Conservation (phyloP, 2,797 vertebrate species). For the Gadopsis bispinosus region DNA sequence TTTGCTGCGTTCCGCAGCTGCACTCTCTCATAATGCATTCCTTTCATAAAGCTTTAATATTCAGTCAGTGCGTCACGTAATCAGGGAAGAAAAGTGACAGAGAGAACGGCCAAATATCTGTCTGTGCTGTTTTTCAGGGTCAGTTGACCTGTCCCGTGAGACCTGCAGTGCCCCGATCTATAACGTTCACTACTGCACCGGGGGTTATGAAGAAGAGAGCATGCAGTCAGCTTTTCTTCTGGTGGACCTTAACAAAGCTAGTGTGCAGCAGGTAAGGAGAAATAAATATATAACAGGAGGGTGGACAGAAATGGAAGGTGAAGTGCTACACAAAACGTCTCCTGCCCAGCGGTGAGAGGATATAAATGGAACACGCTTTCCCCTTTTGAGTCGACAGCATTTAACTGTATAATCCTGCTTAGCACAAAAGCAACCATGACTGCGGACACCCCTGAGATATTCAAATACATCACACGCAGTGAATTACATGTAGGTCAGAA, state of each 20-base stretch:
- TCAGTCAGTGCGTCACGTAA: conserved; percentile 45
- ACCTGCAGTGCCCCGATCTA: conserved; percentile 17
- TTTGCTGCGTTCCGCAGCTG: conserved; percentile 49
- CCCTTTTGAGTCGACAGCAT: conserved; percentile 51
- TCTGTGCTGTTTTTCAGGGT: conserved; percentile 13
- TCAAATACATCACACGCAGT: conserved; percentile 65
- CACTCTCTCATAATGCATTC: conserved; percentile 61
- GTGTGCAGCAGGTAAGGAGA: conserved; percentile 5
- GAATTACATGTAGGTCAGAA: conserved; percentile 74
- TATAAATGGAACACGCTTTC: conserved; percentile 47
- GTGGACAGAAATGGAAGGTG: not conserved
- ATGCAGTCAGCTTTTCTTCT: conserved; percentile 1
- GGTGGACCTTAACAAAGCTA: conserved; percentile 15
- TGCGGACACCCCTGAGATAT: conserved; percentile 63
- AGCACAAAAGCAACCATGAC: conserved; percentile 57
- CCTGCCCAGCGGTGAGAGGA: conserved; percentile 11
- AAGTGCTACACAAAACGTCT: not conserved
- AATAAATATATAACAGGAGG: conserved; percentile 1
- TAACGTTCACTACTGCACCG: conserved; percentile 8
- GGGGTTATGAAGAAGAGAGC: conserved; percentile 41
- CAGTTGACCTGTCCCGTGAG: not conserved
- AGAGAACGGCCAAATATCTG: conserved; percentile 24
- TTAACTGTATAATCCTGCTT: conserved; percentile 71
- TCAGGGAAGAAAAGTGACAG: conserved; percentile 26
- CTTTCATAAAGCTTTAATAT: conserved; percentile 70